These are phyloP conservation scores for Epirrita christyi DNA, from an alignment of 2,888 invertebrate genomes.

Conservation along the genomic window DNA sequence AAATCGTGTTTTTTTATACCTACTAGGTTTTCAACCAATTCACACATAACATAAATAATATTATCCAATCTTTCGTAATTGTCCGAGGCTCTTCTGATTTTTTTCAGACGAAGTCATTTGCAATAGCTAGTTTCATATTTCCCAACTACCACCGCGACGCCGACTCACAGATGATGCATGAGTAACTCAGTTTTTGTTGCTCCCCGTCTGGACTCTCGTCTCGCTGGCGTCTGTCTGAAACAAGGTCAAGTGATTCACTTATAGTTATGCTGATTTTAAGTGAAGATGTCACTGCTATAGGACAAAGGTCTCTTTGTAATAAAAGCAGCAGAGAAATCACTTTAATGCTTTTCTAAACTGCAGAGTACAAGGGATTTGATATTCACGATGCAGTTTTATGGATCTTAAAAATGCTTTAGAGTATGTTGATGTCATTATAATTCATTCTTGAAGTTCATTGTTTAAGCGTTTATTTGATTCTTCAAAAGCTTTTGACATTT, in stretches of 20 bases:
- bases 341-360: conserved; percentile 19
- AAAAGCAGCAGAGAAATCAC: conserved; percentile 15
- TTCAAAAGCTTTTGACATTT: too few relatives aligned
- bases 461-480: conserved; percentile 8
- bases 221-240: conserved; percentile 51
- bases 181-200: conserved; percentile 49
- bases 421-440: conserved; percentile 20
- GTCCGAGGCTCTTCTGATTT: background rate
- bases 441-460: conserved; percentile 21
- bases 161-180: conserved; percentile 38
- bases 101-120: conserved; percentile 7
- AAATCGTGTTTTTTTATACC: too few relatives aligned
- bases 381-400: conserved; percentile 25
- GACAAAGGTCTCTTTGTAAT: conserved; percentile 28
- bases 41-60: too few relatives aligned
- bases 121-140: conserved; percentile 20
- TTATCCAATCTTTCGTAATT: too few relatives aligned
- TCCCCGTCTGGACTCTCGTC: conserved; percentile 49
- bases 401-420: conserved; percentile 28
- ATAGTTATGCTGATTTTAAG: conserved; percentile 32
- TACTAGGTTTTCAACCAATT: too few relatives aligned
- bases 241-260: conserved; percentile 58
- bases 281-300: conserved; percentile 35
- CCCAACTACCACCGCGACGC: conserved; percentile 20
- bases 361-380: conserved; percentile 13